phyloP scores from a whole-genome alignment of 2,888 invertebrate genomes.

The Tineola bisselliella region DNA sequence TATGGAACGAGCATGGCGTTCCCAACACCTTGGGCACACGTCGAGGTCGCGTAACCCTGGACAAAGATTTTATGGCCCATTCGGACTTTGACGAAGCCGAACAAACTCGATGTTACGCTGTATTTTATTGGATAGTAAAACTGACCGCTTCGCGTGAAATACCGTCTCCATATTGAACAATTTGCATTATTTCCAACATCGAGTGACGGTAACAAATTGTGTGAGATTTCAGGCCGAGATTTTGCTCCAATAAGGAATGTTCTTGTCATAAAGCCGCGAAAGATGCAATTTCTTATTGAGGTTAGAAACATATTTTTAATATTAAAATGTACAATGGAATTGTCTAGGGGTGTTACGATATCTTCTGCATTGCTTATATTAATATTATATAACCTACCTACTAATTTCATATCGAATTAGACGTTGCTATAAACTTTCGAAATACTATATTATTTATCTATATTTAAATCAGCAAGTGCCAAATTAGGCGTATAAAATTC shows the following conservation, averaged over 20 bases:
- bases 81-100: conserved; percentile 16
- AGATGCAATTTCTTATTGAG: conserved; percentile 10
- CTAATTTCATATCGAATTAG: too few relatives aligned
- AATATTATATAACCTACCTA: too few relatives aligned
- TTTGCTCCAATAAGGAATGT: neutral
- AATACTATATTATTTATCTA: too few relatives aligned
- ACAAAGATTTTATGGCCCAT: conserved; percentile 30
- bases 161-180: neutral
- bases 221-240: neutral
- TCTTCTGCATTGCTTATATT: too few relatives aligned
- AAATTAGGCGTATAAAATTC: too few relatives aligned
- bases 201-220: conserved; percentile 5
- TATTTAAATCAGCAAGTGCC: too few relatives aligned
- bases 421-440: too few relatives aligned
- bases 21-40: conserved; percentile 23
- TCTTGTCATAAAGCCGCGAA: neutral
- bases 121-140: conserved; percentile 19
- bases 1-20: neutral
- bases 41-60: conserved; percentile 23
- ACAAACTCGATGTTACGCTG: conserved; percentile 13
- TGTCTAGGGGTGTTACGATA: too few relatives aligned
- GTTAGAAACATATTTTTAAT: too few relatives aligned
- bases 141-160: conserved; percentile 15
- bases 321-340: too few relatives aligned
- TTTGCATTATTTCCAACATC: conserved; percentile 2